phyloP scores from a whole-genome alignment of 2,113 vertebrate species.

The Nanorana parkeri region DNA sequence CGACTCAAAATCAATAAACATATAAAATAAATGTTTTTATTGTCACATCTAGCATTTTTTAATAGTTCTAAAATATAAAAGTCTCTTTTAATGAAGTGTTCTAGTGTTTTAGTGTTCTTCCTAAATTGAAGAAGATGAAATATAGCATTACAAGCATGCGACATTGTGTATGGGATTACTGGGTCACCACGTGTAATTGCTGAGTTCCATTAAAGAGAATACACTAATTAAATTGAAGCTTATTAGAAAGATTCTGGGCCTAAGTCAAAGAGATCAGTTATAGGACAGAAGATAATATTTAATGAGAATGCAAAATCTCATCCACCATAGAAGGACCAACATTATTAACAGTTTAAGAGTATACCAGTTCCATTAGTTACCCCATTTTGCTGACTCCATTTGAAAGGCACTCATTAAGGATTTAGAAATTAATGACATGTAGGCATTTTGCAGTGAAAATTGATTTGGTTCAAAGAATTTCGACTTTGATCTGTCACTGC shows the following conservation, averaged over 20 bases:
- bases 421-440: neutral
- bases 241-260: neutral
- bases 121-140: neutral
- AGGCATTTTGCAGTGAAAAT: neutral
- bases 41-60: too few relatives aligned
- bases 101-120: too few relatives aligned
- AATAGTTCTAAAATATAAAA: too few relatives aligned
- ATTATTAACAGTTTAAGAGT: conserved; percentile 6
- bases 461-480: too few relatives aligned
- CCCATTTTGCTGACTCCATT: neutral
- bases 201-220: neutral
- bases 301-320: neutral
- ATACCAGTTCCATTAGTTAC: neutral
- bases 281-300: neutral
- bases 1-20: too few relatives aligned
- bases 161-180: neutral
- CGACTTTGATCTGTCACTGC: too few relatives aligned
- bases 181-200: neutral
- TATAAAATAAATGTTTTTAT: too few relatives aligned
- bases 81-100: too few relatives aligned
- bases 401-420: neutral
- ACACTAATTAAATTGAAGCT: neutral
- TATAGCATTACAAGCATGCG: neutral
- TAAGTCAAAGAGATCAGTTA: neutral
- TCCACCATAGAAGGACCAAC: neutral